Percentiles rank a stretch among this genome's conserved stretches.
phyloP scores from a whole-genome alignment of 2,113 vertebrate genomes.

The Epinephelus cyanopodus region DNA sequence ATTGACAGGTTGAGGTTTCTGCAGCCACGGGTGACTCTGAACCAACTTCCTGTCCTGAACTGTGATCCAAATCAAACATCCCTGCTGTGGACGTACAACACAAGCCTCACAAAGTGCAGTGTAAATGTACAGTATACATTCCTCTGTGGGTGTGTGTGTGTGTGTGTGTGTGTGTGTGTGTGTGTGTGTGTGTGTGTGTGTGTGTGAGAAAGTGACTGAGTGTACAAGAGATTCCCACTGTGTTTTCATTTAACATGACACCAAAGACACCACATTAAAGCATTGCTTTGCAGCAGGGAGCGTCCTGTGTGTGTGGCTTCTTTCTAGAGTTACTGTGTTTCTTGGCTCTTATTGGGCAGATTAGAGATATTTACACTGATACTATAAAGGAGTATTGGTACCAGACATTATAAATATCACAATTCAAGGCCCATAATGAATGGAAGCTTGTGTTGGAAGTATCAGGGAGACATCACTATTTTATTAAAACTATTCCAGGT shows the following conservation, averaged over 20 bases:
- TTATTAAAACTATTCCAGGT: conserved; percentile 9
- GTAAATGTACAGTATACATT: background rate
- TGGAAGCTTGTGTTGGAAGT: background rate
- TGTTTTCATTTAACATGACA: conserved; percentile 73
- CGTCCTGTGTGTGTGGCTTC: conserved; percentile 53
- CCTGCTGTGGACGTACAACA: background rate
- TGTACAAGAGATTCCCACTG: conserved; percentile 25
- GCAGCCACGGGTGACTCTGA: conserved; percentile 23
- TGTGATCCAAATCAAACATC: conserved; percentile 53
- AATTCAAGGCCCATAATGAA: conserved; percentile 2
- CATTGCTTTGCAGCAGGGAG: conserved; percentile 55
- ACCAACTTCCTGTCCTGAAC: conserved; percentile 47
- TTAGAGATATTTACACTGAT: conserved; percentile 21
- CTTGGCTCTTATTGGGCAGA: conserved; percentile 41
- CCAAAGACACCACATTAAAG: conserved; percentile 69
- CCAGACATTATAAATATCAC: conserved; percentile 14
- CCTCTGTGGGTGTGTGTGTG: background rate
- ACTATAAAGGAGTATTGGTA: background rate
- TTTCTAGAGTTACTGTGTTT: conserved; percentile 57
- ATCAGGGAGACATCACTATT: background rate
- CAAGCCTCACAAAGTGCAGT: background rate
- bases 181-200: background rate
- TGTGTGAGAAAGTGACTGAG: conserved; percentile 14
- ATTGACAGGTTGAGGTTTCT: conserved; percentile 32
- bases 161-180: conserved; percentile 30